Evolutionary conservation across 2,888 invertebrate species (phyloP).

Genomic region (Limnephilus marmoratus): DNA sequence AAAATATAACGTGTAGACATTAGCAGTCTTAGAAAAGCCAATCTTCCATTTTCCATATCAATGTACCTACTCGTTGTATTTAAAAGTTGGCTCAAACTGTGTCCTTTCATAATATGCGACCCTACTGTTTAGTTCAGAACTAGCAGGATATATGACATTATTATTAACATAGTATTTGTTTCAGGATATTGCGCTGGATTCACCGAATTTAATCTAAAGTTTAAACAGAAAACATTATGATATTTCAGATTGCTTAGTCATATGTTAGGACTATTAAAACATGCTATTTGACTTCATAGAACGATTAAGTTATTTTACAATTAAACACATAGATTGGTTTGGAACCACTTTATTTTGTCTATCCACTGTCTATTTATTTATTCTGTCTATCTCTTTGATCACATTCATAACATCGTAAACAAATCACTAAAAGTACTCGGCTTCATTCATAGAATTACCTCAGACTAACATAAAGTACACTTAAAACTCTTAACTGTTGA

Average conservation of each 20-base stretch:
- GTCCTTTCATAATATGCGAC: background rate
- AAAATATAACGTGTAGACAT: background rate
- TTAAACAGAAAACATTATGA: background rate
- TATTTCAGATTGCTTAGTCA: background rate
- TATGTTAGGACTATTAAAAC: background rate
- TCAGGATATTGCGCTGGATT: background rate
- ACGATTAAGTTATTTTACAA: background rate
- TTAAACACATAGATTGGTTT: no score
- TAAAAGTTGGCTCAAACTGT: background rate
- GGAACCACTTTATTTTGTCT: no score
- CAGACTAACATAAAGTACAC: no score
- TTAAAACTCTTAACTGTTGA: no score
- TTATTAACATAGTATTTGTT: background rate
- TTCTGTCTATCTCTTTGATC: no score
- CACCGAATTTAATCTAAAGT: background rate
- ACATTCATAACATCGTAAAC: no score
- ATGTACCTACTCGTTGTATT: background rate
- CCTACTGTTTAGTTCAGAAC: background rate
- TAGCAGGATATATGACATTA: background rate
- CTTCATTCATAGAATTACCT: no score
- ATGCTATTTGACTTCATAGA: background rate
- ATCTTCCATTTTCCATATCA: background rate
- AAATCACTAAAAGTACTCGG: no score
- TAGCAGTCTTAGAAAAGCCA: background rate
- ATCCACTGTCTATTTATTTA: no score